phyloP scores from a whole-genome alignment of 2,113 vertebrate genomes.

The Aspidoscelis tigris region DNA sequence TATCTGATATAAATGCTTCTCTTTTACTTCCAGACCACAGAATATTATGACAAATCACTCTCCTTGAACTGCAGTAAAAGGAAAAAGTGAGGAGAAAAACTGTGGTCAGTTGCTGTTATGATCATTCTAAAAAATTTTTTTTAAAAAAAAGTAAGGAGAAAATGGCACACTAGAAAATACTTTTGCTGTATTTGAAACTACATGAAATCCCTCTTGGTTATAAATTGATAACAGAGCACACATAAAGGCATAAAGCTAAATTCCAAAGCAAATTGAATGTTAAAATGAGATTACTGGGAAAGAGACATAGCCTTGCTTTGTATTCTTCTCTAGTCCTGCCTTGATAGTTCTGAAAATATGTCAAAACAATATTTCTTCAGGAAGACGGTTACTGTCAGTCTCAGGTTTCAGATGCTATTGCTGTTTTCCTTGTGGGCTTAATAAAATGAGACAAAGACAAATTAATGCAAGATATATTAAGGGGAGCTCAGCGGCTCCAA shows the following conservation, averaged over 20 bases:
- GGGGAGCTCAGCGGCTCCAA: conserved; percentile 40
- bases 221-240: conserved; percentile 36
- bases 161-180: neutral
- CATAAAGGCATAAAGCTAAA: conserved; percentile 30
- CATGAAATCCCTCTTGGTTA: neutral
- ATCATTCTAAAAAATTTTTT: neutral
- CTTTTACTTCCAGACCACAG: neutral
- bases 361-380: conserved; percentile 52
- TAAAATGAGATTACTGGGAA: conserved; percentile 26
- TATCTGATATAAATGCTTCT: neutral
- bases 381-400: conserved; percentile 51
- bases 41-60: neutral
- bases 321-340: conserved; percentile 36
- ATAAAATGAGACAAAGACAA: conserved; percentile 62
- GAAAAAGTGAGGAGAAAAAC: neutral
- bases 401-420: conserved; percentile 29
- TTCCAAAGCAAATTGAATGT: conserved; percentile 7
- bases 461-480: conserved; percentile 45
- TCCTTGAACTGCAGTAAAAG: neutral
- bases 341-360: conserved; percentile 40
- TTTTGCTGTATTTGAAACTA: conserved; percentile 4
- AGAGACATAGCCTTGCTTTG: conserved; percentile 40
- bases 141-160: neutral
- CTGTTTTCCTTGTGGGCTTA: conserved; percentile 46
- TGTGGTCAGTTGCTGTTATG: neutral